Evolutionary conservation across 2,888 invertebrate genomes (phyloP), one percentile per base, ranked within the genome.

Genomic region (Chymomyza amoena): DNA sequence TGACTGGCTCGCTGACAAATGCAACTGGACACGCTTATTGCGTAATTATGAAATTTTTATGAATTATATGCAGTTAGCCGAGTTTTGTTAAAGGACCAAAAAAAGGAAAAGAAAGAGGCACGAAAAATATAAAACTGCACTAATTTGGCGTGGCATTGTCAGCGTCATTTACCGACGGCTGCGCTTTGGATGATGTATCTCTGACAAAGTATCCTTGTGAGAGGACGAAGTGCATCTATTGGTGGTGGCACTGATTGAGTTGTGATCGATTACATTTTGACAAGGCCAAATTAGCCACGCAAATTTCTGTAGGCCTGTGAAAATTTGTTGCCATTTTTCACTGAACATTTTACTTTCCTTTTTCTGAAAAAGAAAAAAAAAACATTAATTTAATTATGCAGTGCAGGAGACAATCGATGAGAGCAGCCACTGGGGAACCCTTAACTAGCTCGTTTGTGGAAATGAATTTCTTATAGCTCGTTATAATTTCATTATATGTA

Each of bases 241-340:
- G 39, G 39, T 45, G 39, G 39, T 45, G 39, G 13, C 39, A 50
- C n/a, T 81, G 84, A 90, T 90, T 90, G 88, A 89, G 89, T 82
- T 88, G 89, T 90, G 90, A 90, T 90, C 90, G 90, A 90, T 90
- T 89, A 83, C 89, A 90, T 90, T 90, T 81, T 90, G 90, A 90
- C 90, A 88, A 81, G 68, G 68, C 69, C 72, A 71, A 81, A 88
- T 87, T 87, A 73, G 88, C 77, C 79, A 87, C 81, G 87, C 81
- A 76, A 83, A 80, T 86, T 74, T n/a, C n/a, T 45, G 61, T 72
- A 68, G 56, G 45, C 70, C 70, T 75, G 84, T 74, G 78, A 84
- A 72, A 75, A 73, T 68, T 3, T 69, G 28, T 10, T 59, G 57
- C 39, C 61, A 13, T 13, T 63, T 52, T 63, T 50, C 28, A 74